Base-by-base conservation (phyloP, 2,113 vertebrate genomes). In the Chroicocephalus ridibundus region DNA sequence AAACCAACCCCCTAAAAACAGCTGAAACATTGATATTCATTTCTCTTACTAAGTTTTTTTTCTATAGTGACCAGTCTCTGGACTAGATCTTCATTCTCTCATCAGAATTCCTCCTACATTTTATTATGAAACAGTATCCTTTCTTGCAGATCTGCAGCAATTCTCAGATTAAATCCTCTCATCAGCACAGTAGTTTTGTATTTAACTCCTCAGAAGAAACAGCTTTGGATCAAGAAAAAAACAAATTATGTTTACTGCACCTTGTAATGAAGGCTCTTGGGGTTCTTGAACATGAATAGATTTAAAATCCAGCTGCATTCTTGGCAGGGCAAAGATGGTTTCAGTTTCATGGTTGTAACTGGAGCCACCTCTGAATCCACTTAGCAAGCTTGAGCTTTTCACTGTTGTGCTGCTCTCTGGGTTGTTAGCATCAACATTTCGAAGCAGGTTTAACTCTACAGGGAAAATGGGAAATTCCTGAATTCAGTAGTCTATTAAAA, bases 241-340 rank as follows among this genome's bases (percentile, higher is more conserved):
- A 58, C 29, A 64, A 54, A 32, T 70, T 2, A 38, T 14, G 16
- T 89, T 88, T 84, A 93, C 64, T 74, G 36, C 85, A 99, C 99
- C 99, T 95, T 99, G 98, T 61, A 99, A 96, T 34, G 98, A 98
- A 34, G 99, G 99, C 34, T 99, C 99, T 29, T 99, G 99, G 10
- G 99, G 99, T 76, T 99, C 99, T 65, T 99, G 99, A 38, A 99
- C 98, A 10, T 99, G 99, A 96, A 99, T 99, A 76, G 99, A 99
- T 93, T 99, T 99, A 91, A 99, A 99, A 97, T 99, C 99, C 89
- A 99, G 98, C 94, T 99, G 99, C 99, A 99, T 99, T 94, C 99
- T 99, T 90, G 99, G 99, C 84, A 99, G 97, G 10, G 99, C 99
- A 86, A 99, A 99, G 96, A 99, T 99, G 20, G 99, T 99, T 98